phyloP scores from a whole-genome alignment of 2,113 vertebrate species.

The Mixornis gularis region DNA sequence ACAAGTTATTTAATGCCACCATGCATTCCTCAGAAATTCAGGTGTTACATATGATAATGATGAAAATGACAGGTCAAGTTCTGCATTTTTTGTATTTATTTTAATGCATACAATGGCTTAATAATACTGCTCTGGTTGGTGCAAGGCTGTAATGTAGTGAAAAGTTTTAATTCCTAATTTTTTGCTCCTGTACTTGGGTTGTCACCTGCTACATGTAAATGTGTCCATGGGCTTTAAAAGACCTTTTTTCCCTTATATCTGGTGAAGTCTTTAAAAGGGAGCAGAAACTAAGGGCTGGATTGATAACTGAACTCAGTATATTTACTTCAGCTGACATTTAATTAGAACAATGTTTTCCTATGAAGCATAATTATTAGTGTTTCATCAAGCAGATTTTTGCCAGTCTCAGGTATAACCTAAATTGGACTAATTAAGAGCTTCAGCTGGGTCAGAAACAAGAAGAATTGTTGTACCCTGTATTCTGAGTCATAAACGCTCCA shows the following conservation, averaged over 20 bases:
- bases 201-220: neutral
- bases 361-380: neutral
- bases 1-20: neutral
- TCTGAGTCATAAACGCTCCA: neutral
- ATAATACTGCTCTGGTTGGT: neutral
- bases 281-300: neutral
- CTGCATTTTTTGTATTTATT: neutral
- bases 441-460: neutral
- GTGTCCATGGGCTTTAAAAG: neutral
- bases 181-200: neutral
- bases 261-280: neutral
- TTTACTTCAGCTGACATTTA: neutral
- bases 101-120: too few species aligned
- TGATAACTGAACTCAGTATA: neutral
- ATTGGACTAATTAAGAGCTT: neutral
- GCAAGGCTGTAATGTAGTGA: neutral
- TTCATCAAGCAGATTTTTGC: neutral
- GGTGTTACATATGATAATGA: accelerated
- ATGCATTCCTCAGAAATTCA: neutral
- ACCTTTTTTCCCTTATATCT: neutral
- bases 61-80: neutral
- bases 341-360: neutral
- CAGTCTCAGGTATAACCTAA: neutral
- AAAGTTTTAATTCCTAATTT: neutral
- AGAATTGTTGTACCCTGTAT: neutral